Evolutionary conservation across 2,888 invertebrate species (phyloP), one percentile per base, ranked within the genome.

Genomic region (Campaea margaritaria): DNA sequence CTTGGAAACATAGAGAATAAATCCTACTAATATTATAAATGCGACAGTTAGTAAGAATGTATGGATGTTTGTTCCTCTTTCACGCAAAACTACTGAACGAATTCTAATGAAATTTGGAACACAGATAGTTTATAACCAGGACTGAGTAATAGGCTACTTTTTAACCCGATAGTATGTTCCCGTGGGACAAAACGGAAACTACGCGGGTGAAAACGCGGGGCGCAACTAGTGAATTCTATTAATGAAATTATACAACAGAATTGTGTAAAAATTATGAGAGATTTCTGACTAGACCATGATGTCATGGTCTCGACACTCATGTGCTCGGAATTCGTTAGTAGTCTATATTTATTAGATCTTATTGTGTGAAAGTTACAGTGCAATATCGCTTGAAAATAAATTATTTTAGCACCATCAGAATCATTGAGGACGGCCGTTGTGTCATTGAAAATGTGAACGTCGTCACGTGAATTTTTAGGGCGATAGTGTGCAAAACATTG

Each of bases 371-470:
- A 12, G 28, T 43, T 64, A 69, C 47, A 67, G 62, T 47, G 34
- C 51, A 54, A 46, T 58, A 42, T 67, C 34, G 67, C 21, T 58
- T 54, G 51, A 13, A 39, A 9, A 21, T 21, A 21, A 21, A 46
- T 45, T 53, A 50, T 62, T 68, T 66, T 39, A 61, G 55, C 63
- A 59, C 64, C 64, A 67, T 67, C 55, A 42, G 44, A 56, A 62
- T 63, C 58, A 61, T 64, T 48, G 38, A 21, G 47, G 50, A 34
- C 43, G 61, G 50, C 31, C 5, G 31, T 38, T n/a, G n/a, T 68
- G 64, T 67, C 69, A 65, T 67, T 69, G 63, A 62, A 54, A 48
- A 44, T 43, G 34, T 63, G 15, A 58, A 67, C 67, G 67, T 65
- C 66, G 65, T 50, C 10, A 21, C 44, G 21, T 21, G 21, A 55